Conservation (phyloP, 2,113 vertebrate species). For the Mesocricetus auratus region DNA sequence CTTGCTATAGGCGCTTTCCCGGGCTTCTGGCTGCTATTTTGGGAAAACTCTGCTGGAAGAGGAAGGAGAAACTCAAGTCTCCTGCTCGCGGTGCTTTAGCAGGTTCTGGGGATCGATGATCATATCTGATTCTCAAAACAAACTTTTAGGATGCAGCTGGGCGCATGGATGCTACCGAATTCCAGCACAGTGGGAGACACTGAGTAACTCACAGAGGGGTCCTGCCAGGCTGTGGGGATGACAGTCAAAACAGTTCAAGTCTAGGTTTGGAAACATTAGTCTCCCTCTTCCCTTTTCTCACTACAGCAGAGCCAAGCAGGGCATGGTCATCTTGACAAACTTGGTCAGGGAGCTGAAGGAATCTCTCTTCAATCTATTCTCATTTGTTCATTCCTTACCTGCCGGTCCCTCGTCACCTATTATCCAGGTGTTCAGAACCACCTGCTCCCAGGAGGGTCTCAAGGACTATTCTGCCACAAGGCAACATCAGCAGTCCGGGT, state of each 20-base stretch:
- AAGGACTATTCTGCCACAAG: background rate
- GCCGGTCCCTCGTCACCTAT: background rate
- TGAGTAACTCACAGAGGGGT: background rate
- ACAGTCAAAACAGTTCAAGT: background rate
- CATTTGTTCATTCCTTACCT: background rate
- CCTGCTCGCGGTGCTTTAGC: accelerated
- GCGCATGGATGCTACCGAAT: background rate
- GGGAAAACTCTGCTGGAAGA: accelerated
- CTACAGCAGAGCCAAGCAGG: background rate
- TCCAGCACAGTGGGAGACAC: background rate
- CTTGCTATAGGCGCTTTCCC: accelerated
- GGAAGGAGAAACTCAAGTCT: background rate
- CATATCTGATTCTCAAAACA: background rate
- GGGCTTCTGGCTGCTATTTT: accelerated
- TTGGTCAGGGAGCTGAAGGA: background rate
- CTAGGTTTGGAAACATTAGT: background rate
- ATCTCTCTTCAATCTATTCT: background rate
- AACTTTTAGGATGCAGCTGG: background rate
- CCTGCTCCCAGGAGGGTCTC: background rate
- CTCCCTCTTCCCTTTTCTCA: background rate
- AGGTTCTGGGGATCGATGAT: background rate
- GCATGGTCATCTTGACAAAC: background rate
- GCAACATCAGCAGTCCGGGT: background rate
- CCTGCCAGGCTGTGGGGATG: background rate
- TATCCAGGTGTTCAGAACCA: background rate